Conservation (phyloP, 2,888 invertebrate genomes). For the Thyatira batis region DNA sequence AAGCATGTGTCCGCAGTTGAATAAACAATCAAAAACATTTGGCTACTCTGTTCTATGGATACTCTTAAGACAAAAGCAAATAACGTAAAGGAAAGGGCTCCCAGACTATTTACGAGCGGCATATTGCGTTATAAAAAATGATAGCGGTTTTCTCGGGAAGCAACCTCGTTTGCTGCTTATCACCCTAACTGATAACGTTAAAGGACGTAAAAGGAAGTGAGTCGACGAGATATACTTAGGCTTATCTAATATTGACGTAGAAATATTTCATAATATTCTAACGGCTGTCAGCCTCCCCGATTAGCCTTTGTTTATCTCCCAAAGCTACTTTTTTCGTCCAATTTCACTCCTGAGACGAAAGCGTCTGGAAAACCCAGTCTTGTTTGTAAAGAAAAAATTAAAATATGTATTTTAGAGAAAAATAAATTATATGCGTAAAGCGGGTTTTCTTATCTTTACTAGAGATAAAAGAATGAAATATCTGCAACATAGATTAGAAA, state of each 20-base stretch:
- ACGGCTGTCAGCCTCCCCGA: slow-evolving; percentile 32
- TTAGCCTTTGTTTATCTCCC: slow-evolving; percentile 43
- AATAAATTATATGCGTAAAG: not conserved
- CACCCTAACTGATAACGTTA: slow-evolving; percentile 56
- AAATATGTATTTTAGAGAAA: not conserved
- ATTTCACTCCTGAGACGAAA: slow-evolving; percentile 21
- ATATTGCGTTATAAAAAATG: slow-evolving; percentile 71
- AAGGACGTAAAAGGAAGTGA: slow-evolving; percentile 56
- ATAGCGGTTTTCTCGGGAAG: slow-evolving; percentile 59
- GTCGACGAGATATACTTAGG: slow-evolving; percentile 57
- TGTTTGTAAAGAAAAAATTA: slow-evolving; percentile 5
- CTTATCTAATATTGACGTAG: slow-evolving; percentile 61
- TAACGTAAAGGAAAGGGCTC: slow-evolving; percentile 45
- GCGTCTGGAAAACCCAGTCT: slow-evolving; percentile 9
- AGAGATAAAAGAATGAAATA: not conserved
- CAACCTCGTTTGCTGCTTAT: slow-evolving; percentile 64
- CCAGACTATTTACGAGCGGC: slow-evolving; percentile 57
- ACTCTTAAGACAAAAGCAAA: slow-evolving; percentile 49
- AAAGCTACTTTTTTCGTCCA: slow-evolving; percentile 22
- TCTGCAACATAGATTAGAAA: not conserved
- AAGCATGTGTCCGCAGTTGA: slow-evolving; percentile 18
- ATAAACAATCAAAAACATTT: slow-evolving; percentile 41
- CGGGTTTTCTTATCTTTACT: not conserved
- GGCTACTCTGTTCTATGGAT: slow-evolving; percentile 28
- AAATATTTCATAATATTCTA: slow-evolving; percentile 49